A percentile compares a stretch with the other conserved stretches of the same genome.
phyloP scores from a whole-genome alignment of 1,140 invertebrate genomes.

The Cydia pomonella region DNA sequence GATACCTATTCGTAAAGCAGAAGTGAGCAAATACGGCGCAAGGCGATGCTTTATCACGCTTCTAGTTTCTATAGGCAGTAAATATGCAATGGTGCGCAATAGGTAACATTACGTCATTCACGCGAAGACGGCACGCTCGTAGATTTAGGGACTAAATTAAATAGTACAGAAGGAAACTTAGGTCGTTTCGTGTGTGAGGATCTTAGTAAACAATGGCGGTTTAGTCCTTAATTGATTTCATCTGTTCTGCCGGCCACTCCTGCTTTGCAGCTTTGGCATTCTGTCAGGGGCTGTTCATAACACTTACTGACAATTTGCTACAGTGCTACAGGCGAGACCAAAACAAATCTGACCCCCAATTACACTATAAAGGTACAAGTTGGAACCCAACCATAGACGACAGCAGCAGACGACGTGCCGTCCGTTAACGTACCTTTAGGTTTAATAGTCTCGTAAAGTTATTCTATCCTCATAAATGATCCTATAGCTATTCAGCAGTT shows the following conservation, averaged over 20 bases:
- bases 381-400: no score
- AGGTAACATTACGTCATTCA: conserved; percentile 59
- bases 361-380: neutral
- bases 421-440: no score
- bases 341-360: neutral
- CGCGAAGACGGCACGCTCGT: conserved; percentile 30
- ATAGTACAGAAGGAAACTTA: neutral
- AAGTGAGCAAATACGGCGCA: conserved; percentile 20
- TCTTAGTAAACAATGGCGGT: conserved; percentile 22
- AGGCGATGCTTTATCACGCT: conserved; percentile 33
- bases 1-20: conserved; percentile 27
- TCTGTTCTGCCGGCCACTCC: conserved; percentile 21
- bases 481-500: neutral
- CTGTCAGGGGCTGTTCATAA: neutral
- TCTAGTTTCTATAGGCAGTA: conserved; percentile 50
- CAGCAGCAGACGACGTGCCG: no score
- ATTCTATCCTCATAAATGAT: neutral
- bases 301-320: neutral
- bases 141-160: conserved; percentile 24
- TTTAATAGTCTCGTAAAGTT: no score
- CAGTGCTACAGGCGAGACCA: neutral
- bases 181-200: conserved; percentile 11
- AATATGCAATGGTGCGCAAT: conserved; percentile 59
- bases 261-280: conserved; percentile 16
- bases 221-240: conserved; percentile 32